Percentiles rank a stretch among this genome's conserved stretches.
phyloP scores from a whole-genome alignment of 2,113 vertebrate genomes.

The Tachycineta bicolor region DNA sequence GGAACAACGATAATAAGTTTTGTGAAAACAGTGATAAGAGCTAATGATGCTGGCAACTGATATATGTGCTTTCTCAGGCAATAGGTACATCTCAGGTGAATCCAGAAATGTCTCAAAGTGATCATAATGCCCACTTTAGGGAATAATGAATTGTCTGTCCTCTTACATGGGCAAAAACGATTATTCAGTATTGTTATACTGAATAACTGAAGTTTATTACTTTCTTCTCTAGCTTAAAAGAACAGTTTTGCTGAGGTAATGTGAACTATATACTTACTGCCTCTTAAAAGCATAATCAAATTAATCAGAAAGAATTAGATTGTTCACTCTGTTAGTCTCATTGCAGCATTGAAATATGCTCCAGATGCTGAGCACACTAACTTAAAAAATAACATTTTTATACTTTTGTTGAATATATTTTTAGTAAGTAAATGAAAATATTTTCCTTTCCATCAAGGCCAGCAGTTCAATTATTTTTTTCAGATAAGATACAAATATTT shows the following conservation, averaged over 20 bases:
- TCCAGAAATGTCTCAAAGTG: not conserved
- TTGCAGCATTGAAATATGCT: not conserved
- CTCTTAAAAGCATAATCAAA: constrained; percentile 9
- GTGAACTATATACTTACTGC: not conserved
- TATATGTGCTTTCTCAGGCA: not conserved
- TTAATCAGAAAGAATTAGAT: not conserved
- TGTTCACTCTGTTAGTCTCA: not conserved
- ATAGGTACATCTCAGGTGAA: not conserved
- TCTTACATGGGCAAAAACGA: not conserved
- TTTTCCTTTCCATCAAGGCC: not conserved
- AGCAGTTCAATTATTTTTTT: not conserved
- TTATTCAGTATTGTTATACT: not conserved
- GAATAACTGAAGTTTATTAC: not conserved
- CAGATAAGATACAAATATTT: not conserved
- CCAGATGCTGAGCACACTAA: not conserved
- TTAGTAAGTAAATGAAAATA: not conserved
- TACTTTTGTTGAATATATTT: not conserved
- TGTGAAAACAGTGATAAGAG: not conserved
- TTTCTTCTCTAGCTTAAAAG: not conserved
- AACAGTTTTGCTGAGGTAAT: not conserved
- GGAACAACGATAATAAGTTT: not conserved
- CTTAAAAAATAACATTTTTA: not conserved
- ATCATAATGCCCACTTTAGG: not conserved
- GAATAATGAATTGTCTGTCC: not conserved
- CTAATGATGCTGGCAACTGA: not conserved